Conservation (phyloP, 2,888 invertebrate genomes). For the Therioaphis trifolii region DNA sequence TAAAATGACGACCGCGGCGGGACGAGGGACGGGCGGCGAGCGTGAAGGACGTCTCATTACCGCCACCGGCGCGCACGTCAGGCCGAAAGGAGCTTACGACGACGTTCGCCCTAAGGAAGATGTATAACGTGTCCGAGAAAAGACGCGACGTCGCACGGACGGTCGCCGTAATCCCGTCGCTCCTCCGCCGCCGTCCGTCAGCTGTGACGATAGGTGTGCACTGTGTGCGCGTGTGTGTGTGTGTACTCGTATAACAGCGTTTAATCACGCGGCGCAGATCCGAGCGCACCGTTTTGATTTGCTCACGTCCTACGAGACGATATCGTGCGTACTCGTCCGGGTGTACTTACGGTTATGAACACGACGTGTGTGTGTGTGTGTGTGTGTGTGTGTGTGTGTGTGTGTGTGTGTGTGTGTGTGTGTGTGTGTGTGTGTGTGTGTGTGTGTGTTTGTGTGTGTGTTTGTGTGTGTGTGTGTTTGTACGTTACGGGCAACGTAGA, state of each 20-base stretch:
- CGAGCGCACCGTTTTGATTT: constrained; percentile 43
- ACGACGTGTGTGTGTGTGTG: background rate
- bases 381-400: background rate
- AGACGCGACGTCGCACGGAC: constrained; percentile 5
- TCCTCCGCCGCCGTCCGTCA: background rate
- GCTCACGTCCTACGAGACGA: constrained; percentile 15
- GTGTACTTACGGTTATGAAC: too few relatives aligned
- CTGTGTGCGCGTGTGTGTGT: background rate
- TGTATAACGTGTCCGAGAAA: constrained; percentile 56
- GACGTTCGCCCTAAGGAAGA: background rate
- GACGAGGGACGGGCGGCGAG: background rate
- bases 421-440: too few relatives aligned
- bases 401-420: too few relatives aligned
- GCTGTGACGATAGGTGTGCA: background rate
- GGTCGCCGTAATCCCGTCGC: constrained; percentile 11
- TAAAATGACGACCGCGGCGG: background rate
- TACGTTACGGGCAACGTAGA: too few relatives aligned
- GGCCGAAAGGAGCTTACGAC: constrained; percentile 38
- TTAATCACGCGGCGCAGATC: constrained; percentile 47
- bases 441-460: too few relatives aligned
- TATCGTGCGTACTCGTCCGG: background rate
- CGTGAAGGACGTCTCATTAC: constrained; percentile 59
- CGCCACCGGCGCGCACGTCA: background rate
- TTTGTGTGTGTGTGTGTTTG: too few relatives aligned
- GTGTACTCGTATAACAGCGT: background rate